Base-by-base conservation (phyloP, 2,113 vertebrate species). In the Labrus mixtus region DNA sequence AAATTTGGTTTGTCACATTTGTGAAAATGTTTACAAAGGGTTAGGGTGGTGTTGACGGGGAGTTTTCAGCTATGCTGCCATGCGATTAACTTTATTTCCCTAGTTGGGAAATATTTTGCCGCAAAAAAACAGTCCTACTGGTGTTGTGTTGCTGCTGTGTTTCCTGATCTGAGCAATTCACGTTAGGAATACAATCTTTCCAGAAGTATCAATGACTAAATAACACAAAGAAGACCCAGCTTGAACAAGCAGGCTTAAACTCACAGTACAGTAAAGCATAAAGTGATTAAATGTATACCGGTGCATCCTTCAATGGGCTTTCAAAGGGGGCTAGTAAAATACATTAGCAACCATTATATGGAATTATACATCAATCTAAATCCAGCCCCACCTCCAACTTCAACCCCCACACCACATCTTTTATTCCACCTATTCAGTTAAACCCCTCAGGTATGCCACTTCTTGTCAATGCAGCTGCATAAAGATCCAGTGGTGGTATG, bases 401-500 rank as follows among this genome's bases (percentile, higher is more conserved):
- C 36, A 20, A 6, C 17, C 9, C 12, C 16, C 3, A 11, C 6
- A 23, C 10, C n/a, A 6, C 15, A 20, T 10, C 15, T 20, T 2
- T 11, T 73, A 17, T 46, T 37, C 17, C 12, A 29, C 19, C 16
- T 7, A 1, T 63, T n/a, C 37, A 56, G 36, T 63, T 45, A 54
- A 63, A 58, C 2, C 57, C 51, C 61, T 55, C 12, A 48, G 56
- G 59, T 37, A 12, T 12, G 45, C 51, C 37, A 10, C 16, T 66
- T 8, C 11, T 9, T 22, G 23, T 43, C 39, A 65, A 37, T 48
- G 57, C 16, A 1, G 43, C 19, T 62, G 22, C 20, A 56, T 41
- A 25, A 70, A 73, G 65, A 68, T 56, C 68, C 51, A 63, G 4
- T 6, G 29, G 45, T 9, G 12, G 53, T 64, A 36, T 16, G 29